These are phyloP conservation scores for Globia sparganii DNA, from an alignment of 2,888 invertebrate genomes.

Conservation along the genomic window DNA sequence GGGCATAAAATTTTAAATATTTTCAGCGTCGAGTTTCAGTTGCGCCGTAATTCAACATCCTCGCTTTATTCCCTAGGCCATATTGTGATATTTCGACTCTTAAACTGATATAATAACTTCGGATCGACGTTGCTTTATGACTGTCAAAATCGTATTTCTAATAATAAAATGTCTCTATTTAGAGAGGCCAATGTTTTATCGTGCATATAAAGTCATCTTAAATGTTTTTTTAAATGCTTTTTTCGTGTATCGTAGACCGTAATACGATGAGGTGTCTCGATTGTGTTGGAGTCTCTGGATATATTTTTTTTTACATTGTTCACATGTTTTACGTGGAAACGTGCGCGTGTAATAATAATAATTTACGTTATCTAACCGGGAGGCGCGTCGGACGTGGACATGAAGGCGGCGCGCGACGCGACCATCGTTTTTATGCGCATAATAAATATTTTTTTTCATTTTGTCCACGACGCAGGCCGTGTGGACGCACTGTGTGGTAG, in stretches of 20 bases:
- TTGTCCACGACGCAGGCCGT: slow-evolving; percentile 56
- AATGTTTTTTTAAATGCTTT: slow-evolving; percentile 77
- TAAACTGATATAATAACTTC: slow-evolving; percentile 86
- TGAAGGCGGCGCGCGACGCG: slow-evolving; percentile 64
- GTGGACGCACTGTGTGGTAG: slow-evolving; percentile 58
- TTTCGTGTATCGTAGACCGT: slow-evolving; percentile 81
- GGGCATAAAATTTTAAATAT: slow-evolving; percentile 62
- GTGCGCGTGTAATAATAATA: slow-evolving; percentile 79
- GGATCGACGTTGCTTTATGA: slow-evolving; percentile 85
- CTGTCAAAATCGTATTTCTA: slow-evolving; percentile 89
- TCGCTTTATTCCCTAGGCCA: slow-evolving; percentile 71
- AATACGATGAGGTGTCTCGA: slow-evolving; percentile 76
- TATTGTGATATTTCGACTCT: slow-evolving; percentile 85
- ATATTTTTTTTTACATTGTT: slow-evolving; percentile 54
- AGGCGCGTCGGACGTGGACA: slow-evolving; percentile 73
- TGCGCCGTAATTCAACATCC: slow-evolving; percentile 63
- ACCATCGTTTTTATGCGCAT: slow-evolving; percentile 74
- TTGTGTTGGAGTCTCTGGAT: slow-evolving; percentile 64
- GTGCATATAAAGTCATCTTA: slow-evolving; percentile 83
- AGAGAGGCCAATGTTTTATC: slow-evolving; percentile 87
- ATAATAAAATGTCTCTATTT: slow-evolving; percentile 90
- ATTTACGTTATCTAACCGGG: slow-evolving; percentile 80
- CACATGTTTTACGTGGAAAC: slow-evolving; percentile 72
- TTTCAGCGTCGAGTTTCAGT: slow-evolving; percentile 58
- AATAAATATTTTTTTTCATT: slow-evolving; percentile 73